Conservation (phyloP, 2,888 invertebrate species). For the Lucinisca nassula region DNA sequence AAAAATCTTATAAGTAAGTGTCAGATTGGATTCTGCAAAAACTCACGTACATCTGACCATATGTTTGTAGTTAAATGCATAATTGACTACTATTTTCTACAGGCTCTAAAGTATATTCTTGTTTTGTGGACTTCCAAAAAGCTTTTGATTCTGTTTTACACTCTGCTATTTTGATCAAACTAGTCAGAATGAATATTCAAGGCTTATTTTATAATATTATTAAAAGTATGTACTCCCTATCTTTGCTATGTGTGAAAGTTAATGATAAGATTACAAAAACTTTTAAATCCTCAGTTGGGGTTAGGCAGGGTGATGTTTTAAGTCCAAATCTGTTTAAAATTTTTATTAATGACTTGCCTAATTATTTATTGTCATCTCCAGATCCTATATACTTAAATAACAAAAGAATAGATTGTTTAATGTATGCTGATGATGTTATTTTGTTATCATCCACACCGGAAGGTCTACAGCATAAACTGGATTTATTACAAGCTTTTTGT, state of each 20-base stretch:
- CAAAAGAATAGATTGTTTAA: constrained; percentile 4
- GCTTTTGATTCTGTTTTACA: constrained; percentile 28
- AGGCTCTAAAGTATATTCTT: neutral
- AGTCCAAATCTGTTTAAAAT: constrained; percentile 19
- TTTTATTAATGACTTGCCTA: constrained; percentile 12
- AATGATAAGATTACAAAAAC: neutral
- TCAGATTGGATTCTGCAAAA: neutral
- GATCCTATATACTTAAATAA: neutral
- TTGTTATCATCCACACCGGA: constrained; percentile 8
- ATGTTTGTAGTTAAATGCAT: constrained; percentile 10
- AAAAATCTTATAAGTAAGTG: neutral
- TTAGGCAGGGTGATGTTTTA: constrained; percentile 12
- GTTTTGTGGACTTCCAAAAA: constrained; percentile 7
- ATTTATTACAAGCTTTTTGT: neutral
- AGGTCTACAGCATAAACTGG: neutral
- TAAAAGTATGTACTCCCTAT: constrained; percentile 2
- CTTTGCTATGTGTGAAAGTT: neutral
- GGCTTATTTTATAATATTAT: neutral
- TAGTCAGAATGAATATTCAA: neutral
- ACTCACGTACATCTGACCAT: neutral
- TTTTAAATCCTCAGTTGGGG: constrained; percentile 7
- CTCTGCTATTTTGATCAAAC: constrained; percentile 6
- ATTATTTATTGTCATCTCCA: neutral
- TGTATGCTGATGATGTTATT: constrained; percentile 11
- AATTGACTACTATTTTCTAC: neutral